Percentiles rank a stretch among this genome's conserved stretches.
Conservation (phyloP, 2,888 invertebrate species). For the Drosophila robusta region DNA sequence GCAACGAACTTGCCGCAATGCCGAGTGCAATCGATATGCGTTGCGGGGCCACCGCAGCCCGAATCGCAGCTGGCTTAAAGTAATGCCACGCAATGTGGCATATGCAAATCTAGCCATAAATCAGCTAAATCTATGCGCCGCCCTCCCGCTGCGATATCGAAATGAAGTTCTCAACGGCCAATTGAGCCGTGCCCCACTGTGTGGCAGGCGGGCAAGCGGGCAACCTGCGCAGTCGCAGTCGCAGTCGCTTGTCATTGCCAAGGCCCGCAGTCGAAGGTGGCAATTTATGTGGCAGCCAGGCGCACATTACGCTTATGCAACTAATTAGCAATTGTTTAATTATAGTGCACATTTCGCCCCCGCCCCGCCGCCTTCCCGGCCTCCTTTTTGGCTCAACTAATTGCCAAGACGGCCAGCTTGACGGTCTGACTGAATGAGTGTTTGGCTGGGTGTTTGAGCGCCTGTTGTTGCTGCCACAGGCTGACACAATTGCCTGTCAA, state of each 20-base stretch:
- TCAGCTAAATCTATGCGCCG: constrained; percentile 56
- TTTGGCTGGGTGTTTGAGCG: constrained; percentile 29
- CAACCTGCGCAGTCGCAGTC: no score
- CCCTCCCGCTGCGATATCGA: constrained; percentile 69
- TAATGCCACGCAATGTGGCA: constrained; percentile 18
- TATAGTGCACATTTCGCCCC: constrained; percentile 63
- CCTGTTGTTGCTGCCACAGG: constrained; percentile 29
- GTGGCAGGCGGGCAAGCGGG: neutral
- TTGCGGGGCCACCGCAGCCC: no score
- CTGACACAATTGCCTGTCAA: constrained; percentile 77
- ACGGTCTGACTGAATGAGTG: neutral
- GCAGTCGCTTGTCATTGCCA: constrained; percentile 48
- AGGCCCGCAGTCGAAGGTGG: constrained; percentile 66
- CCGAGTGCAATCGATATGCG: constrained; percentile 21
- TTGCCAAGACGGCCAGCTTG: constrained; percentile 49
- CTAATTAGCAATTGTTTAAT: constrained; percentile 83
- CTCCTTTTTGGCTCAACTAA: constrained; percentile 78
- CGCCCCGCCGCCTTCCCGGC: constrained; percentile 19
- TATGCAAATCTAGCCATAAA: constrained; percentile 81
- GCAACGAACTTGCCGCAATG: constrained; percentile 68
- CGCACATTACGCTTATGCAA: constrained; percentile 67
- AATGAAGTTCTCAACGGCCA: constrained; percentile 76
- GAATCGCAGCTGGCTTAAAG: constrained; percentile 10
- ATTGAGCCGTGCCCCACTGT: constrained; percentile 13
- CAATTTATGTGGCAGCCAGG: constrained; percentile 71